Percentiles rank a stretch among this genome's conserved stretches.
These are phyloP conservation scores for Acrossocheilus fasciatus DNA, from an alignment of 2,797 vertebrate species.

Conservation along the genomic window DNA sequence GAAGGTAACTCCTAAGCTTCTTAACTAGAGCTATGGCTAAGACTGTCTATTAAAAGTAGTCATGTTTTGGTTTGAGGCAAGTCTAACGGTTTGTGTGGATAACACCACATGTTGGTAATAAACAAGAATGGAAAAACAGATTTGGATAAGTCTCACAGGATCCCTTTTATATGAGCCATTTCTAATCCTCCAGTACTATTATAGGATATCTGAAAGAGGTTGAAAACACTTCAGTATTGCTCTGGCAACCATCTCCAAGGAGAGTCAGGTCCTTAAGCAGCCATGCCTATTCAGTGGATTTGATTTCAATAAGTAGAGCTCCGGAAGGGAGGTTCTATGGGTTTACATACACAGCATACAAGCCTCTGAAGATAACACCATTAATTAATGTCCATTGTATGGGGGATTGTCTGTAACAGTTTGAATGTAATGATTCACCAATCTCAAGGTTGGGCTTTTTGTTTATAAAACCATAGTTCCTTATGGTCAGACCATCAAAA, in stretches of 20 bases:
- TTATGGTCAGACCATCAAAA: not conserved
- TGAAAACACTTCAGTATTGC: constrained; percentile 53
- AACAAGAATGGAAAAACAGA: constrained; percentile 43
- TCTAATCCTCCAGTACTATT: constrained; percentile 57
- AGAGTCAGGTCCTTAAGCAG: constrained; percentile 46
- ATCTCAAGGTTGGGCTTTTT: constrained; percentile 1
- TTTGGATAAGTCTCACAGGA: constrained; percentile 46
- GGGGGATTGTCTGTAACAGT: not conserved
- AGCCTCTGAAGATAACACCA: not conserved
- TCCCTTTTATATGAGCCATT: constrained; percentile 52
- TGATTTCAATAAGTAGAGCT: constrained; percentile 35
- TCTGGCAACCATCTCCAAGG: constrained; percentile 55
- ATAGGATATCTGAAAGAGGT: constrained; percentile 50
- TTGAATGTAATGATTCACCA: not conserved
- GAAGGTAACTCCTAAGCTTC: constrained; percentile 32
- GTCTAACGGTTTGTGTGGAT: constrained; percentile 22
- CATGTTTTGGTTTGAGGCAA: constrained; percentile 37
- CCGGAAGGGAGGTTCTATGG: not conserved
- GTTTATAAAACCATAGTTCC: not conserved
- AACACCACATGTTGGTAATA: constrained; percentile 38
- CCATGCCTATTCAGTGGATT: constrained; percentile 40
- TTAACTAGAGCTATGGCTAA: constrained; percentile 26
- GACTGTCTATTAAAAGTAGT: not conserved
- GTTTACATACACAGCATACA: constrained; percentile 13
- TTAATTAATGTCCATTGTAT: constrained; percentile 18